A percentile compares a stretch with the other conserved stretches of the same genome.
These are phyloP conservation scores for Linyphia triangularis DNA, from an alignment of 2,888 invertebrate species.

Conservation along the genomic window DNA sequence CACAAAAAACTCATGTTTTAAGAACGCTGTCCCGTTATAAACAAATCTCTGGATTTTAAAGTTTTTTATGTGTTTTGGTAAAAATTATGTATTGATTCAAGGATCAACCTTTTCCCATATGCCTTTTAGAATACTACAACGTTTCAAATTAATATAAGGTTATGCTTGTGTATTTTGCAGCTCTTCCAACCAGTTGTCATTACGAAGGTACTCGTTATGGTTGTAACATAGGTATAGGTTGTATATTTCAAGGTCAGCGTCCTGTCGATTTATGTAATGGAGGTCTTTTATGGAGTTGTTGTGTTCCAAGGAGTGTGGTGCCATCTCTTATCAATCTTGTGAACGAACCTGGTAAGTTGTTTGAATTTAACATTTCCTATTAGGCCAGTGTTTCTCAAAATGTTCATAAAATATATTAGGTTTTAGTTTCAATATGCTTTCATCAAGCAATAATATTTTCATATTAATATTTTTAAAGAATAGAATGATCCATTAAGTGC, in stretches of 20 bases:
- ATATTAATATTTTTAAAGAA: too few relatives aligned
- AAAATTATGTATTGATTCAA: too few relatives aligned
- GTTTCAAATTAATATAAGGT: not conserved
- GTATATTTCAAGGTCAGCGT: slow-evolving; percentile 91
- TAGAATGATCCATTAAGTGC: too few relatives aligned
- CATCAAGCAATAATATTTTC: too few relatives aligned
- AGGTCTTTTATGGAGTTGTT: slow-evolving; percentile 96
- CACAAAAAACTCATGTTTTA: too few relatives aligned
- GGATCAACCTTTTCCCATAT: too few relatives aligned
- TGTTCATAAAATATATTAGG: too few relatives aligned
- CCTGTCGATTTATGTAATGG: slow-evolving; percentile 94
- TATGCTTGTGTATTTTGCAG: slow-evolving; percentile 77
- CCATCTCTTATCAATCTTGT: slow-evolving; percentile 74
- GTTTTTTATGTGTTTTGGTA: too few relatives aligned
- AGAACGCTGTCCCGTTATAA: too few relatives aligned
- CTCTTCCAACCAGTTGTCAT: slow-evolving; percentile 82
- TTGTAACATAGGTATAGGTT: slow-evolving; percentile 93
- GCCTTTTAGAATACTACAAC: too few relatives aligned
- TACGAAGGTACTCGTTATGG: slow-evolving; percentile 92
- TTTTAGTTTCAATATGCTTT: too few relatives aligned
- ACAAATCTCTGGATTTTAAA: too few relatives aligned
- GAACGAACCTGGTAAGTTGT: slow-evolving; percentile 76
- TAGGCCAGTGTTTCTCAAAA: not conserved
- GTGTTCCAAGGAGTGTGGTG: slow-evolving; percentile 85
- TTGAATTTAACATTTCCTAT: not conserved